phyloP scores from a whole-genome alignment of 1,140 invertebrate genomes.

The Aricia agestis region DNA sequence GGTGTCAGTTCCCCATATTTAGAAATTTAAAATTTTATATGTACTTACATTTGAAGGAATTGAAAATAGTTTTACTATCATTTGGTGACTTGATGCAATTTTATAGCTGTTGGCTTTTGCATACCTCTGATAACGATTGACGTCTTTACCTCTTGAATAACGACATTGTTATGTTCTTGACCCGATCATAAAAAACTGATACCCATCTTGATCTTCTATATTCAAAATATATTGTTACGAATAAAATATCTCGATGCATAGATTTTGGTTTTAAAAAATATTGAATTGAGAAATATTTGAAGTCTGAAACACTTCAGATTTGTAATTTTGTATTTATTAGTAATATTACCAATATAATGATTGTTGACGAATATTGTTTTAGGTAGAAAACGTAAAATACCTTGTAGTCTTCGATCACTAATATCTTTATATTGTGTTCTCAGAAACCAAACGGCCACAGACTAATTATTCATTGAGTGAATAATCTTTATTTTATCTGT shows the following conservation, averaged over 20 bases:
- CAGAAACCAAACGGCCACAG: not conserved
- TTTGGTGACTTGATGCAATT: not conserved
- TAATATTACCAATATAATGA: too few relatives aligned
- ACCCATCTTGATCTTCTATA: not conserved
- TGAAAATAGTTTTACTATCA: not conserved
- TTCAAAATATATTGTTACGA: not conserved
- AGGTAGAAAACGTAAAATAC: constrained; percentile 4
- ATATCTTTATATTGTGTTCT: too few relatives aligned
- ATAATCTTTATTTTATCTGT: constrained; percentile 32
- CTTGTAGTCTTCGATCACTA: too few relatives aligned
- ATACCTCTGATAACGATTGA: constrained; percentile 3
- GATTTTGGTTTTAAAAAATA: too few relatives aligned
- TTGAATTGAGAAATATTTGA: too few relatives aligned
- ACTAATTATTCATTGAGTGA: constrained; percentile 16
- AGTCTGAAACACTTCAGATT: too few relatives aligned
- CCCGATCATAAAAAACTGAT: not conserved
- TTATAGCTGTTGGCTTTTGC: not conserved
- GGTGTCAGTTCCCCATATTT: too few relatives aligned
- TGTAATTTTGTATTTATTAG: too few relatives aligned
- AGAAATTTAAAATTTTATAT: too few relatives aligned
- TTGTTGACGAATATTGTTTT: not conserved
- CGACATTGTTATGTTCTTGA: not conserved
- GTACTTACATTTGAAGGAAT: not conserved
- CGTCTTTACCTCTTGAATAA: not conserved
- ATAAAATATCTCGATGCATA: too few relatives aligned